Conservation (phyloP, 23 tunicate species). For the Phallusia fumigata region DNA sequence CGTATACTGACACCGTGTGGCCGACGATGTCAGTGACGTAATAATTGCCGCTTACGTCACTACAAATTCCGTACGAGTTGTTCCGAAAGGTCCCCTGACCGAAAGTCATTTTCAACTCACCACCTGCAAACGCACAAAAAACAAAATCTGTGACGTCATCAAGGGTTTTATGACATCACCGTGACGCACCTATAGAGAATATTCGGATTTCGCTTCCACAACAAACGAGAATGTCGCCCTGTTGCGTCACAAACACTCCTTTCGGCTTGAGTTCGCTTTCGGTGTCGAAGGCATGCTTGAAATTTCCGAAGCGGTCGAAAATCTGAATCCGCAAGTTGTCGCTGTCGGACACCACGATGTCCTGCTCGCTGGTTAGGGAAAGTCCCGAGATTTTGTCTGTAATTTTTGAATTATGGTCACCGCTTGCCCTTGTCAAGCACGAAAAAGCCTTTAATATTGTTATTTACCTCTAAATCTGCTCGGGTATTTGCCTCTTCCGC, state of each 20-base stretch:
- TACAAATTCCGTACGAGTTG: conserved; percentile 70
- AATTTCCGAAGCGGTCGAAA: conserved; percentile 62
- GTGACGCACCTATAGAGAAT: conserved; percentile 40
- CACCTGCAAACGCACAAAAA: no score
- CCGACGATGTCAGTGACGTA: conserved; percentile 88
- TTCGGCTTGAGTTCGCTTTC: conserved; percentile 77
- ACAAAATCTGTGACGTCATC: not conserved
- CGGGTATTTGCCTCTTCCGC: conserved; percentile 49
- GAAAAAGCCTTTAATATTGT: not conserved
- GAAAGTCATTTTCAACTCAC: conserved; percentile 29
- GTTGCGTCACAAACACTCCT: conserved; percentile 56
- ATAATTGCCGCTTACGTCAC: conserved; percentile 64
- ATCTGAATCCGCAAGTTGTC: conserved; percentile 71
- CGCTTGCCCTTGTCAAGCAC: no score
- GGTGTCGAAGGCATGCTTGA: conserved; percentile 51
- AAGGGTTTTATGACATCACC: not conserved
- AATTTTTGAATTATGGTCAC: not conserved
- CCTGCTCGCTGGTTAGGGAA: conserved; percentile 33
- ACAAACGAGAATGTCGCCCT: conserved; percentile 52
- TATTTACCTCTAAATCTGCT: conserved; percentile 44
- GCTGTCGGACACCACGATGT: conserved; percentile 68
- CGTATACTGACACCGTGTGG: conserved; percentile 75
- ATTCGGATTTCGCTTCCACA: conserved; percentile 78
- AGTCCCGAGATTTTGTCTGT: conserved; percentile 54
- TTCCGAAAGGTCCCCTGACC: conserved; percentile 79